A percentile compares a stretch with the other conserved stretches of the same genome.
Conservation (phyloP, 2,797 vertebrate species). For the Myripristis murdjan region DNA sequence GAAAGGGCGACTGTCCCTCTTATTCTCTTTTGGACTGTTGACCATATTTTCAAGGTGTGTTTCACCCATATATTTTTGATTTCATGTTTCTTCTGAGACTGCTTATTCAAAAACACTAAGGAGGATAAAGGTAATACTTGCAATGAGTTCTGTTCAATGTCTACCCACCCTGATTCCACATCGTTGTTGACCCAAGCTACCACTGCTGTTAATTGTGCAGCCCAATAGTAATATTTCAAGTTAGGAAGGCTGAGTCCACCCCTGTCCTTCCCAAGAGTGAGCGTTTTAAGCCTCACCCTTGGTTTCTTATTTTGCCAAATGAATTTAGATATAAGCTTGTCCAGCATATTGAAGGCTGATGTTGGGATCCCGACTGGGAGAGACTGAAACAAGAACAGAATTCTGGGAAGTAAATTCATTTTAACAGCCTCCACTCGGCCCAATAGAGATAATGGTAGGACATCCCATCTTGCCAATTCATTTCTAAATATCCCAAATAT, state of each 20-base stretch:
- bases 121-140: slow-evolving; percentile 1
- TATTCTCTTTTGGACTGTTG: neutral
- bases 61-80: neutral
- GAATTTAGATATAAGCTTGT: too few species aligned
- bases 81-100: neutral
- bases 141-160: slow-evolving; percentile 7
- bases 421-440: slow-evolving; percentile 5
- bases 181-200: slow-evolving; percentile 1
- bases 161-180: slow-evolving; percentile 5
- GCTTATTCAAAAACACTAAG: slow-evolving; percentile 9
- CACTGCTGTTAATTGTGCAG: too few species aligned
- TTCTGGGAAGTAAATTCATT: slow-evolving; percentile 21
- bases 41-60: slow-evolving; percentile 9
- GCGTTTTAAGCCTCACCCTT: slow-evolving; percentile 18
- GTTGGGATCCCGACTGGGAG: slow-evolving; percentile 8
- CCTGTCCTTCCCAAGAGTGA: slow-evolving; percentile 15
- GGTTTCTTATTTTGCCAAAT: too few species aligned
- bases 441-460: slow-evolving; percentile 8
- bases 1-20: neutral
- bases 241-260: neutral
- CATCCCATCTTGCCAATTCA: too few species aligned
- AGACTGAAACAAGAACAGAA: slow-evolving; percentile 31
- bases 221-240: slow-evolving; percentile 8
- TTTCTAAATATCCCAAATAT: too few species aligned
- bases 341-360: too few species aligned